Percentiles rank a stretch among this genome's conserved stretches.
phyloP scores from a whole-genome alignment of 2,888 invertebrate species.

The Tholera decimalis region DNA sequence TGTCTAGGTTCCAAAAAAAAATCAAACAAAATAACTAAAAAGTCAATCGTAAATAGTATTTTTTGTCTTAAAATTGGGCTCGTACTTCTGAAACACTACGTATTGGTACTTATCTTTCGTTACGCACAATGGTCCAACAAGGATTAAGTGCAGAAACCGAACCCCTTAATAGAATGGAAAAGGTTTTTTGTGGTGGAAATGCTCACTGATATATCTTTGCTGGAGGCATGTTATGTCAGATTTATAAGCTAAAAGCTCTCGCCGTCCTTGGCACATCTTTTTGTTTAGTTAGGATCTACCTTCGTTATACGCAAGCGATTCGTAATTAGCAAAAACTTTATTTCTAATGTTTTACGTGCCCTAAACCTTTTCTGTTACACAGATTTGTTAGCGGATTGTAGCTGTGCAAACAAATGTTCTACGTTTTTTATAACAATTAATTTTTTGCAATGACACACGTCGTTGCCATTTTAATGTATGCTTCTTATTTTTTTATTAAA shows the following conservation, averaged over 20 bases:
- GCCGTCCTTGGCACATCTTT: background rate
- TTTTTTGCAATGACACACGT: too few relatives aligned
- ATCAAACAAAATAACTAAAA: too few relatives aligned
- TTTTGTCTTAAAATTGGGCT: too few relatives aligned
- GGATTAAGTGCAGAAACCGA: too few relatives aligned
- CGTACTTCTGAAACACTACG: too few relatives aligned
- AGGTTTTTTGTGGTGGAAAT: background rate
- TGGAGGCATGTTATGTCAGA: background rate
- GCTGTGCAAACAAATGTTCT: background rate
- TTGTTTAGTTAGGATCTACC: constrained; percentile 31
- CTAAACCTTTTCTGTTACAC: background rate
- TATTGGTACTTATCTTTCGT: too few relatives aligned
- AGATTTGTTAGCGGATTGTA: background rate
- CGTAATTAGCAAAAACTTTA: constrained; percentile 16
- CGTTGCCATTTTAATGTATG: too few relatives aligned
- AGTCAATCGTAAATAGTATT: too few relatives aligned
- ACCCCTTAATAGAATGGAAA: background rate
- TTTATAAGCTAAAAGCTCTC: background rate
- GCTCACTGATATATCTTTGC: background rate
- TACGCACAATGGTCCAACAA: too few relatives aligned
- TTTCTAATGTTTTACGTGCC: too few relatives aligned
- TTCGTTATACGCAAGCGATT: constrained; percentile 14
- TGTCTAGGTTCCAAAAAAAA: too few relatives aligned
- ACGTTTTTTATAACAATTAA: background rate
- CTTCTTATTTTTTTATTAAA: too few relatives aligned